Conservation (phyloP, 2,797 vertebrate genomes). For the Holocentrus rufus region DNA sequence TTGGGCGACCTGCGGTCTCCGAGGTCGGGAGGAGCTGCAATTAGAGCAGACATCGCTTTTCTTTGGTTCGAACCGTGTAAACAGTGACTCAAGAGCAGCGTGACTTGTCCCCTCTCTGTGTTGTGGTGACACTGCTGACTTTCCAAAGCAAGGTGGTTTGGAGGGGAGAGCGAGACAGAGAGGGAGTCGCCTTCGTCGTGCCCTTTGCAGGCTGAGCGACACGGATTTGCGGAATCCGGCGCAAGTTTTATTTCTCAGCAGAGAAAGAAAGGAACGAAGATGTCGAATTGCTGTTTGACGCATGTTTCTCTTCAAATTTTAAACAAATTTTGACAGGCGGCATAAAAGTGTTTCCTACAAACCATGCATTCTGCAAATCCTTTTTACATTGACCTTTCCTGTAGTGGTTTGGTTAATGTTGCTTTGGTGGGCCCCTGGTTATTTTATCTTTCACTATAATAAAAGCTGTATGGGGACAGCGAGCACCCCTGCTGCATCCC, state of each 20-base stretch:
- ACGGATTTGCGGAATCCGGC: conserved; percentile 23
- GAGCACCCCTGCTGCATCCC: neutral
- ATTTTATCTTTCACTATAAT: neutral
- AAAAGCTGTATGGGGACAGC: conserved; percentile 12
- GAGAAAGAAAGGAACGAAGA: neutral
- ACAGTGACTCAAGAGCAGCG: conserved; percentile 48
- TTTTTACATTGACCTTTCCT: neutral
- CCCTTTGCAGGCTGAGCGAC: conserved; percentile 19
- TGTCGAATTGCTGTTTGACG: neutral
- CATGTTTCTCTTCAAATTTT: neutral
- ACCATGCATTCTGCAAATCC: neutral
- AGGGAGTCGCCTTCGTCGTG: conserved; percentile 12
- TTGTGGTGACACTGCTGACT: conserved; percentile 34
- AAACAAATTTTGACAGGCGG: neutral
- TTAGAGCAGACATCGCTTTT: conserved; percentile 54
- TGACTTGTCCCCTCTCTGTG: conserved; percentile 32
- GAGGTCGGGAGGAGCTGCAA: conserved; percentile 56
- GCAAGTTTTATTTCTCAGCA: neutral
- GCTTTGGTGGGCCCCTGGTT: conserved; percentile 2
- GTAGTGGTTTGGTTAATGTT: neutral
- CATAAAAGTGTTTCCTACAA: neutral
- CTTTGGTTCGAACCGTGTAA: conserved; percentile 40
- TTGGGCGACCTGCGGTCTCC: conserved; percentile 51
- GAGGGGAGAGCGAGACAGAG: conserved; percentile 19
- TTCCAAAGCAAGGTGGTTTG: conserved; percentile 47